Percentiles rank a stretch among this genome's conserved stretches.
These are phyloP conservation scores for Ploceus nigricollis DNA, from an alignment of 2,113 vertebrate genomes.

Conservation along the genomic window DNA sequence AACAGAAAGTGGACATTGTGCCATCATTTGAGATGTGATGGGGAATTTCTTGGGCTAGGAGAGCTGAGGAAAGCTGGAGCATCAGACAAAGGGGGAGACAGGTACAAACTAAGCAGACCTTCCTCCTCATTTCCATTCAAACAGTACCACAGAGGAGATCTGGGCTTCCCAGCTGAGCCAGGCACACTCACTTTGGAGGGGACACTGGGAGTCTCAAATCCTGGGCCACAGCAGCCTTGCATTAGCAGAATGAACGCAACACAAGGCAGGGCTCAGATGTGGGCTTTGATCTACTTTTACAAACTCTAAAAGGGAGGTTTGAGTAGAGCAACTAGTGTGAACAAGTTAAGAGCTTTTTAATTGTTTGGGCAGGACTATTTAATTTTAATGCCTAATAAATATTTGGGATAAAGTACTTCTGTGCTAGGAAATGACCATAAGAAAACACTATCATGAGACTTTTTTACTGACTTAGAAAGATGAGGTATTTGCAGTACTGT, in stretches of 20 bases:
- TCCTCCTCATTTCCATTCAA: not conserved
- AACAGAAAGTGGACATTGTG: not conserved
- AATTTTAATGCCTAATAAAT: not conserved
- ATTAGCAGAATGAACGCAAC: not conserved
- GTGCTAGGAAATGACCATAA: not conserved
- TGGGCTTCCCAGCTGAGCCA: not conserved
- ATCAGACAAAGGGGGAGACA: fast-evolving
- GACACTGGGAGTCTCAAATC: fast-evolving
- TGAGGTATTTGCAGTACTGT: not conserved
- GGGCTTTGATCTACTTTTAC: not conserved
- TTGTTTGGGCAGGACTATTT: not conserved
- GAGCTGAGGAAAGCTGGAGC: not conserved
- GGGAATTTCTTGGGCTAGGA: not conserved
- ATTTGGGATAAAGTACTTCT: not conserved
- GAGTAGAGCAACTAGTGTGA: not conserved
- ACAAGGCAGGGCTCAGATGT: not conserved
- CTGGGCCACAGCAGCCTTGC: not conserved
- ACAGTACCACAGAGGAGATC: not conserved
- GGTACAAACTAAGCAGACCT: not conserved
- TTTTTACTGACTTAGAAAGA: not conserved
- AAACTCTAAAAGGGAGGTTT: not conserved
- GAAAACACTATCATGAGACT: not conserved
- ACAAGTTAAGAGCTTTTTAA: not conserved
- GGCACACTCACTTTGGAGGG: not conserved
- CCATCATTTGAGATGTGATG: not conserved